A percentile compares a stretch with the other conserved stretches of the same genome.
phyloP scores from a whole-genome alignment of 1,140 invertebrate species.

The Zophobas morio region DNA sequence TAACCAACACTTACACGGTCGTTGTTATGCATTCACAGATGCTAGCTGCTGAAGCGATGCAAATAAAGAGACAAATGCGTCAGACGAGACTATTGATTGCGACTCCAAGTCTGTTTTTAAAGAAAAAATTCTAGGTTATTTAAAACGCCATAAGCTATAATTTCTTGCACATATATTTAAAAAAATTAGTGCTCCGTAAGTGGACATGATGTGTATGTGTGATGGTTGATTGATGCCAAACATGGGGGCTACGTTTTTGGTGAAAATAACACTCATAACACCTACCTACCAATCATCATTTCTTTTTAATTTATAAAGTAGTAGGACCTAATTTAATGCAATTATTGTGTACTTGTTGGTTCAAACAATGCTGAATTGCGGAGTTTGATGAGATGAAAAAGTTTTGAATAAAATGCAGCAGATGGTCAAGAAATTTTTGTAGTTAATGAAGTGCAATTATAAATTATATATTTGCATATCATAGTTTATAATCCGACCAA shows the following conservation, averaged over 20 bases:
- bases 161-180: not conserved
- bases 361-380: not conserved
- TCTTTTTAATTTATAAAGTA: not conserved
- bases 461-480: too few relatives aligned
- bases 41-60: conserved; percentile 4
- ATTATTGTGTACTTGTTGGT: conserved; percentile 6
- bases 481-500: too few relatives aligned
- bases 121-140: conserved; percentile 12
- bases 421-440: not conserved
- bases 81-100: conserved; percentile 24
- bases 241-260: not conserved
- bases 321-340: conserved; percentile 2
- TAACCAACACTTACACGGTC: conserved; percentile 46
- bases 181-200: not conserved
- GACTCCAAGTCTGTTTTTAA: not conserved
- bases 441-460: not conserved
- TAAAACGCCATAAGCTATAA: not conserved
- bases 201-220: not conserved
- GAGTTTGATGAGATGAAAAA: not conserved
- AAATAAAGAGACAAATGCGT: conserved; percentile 39
- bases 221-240: too few relatives aligned
- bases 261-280: not conserved
- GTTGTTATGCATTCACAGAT: conserved; percentile 21
- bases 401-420: not conserved
- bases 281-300: not conserved